Base-by-base conservation (phyloP, 2,797 vertebrate species). In the Sarcoramphus papa region DNA sequence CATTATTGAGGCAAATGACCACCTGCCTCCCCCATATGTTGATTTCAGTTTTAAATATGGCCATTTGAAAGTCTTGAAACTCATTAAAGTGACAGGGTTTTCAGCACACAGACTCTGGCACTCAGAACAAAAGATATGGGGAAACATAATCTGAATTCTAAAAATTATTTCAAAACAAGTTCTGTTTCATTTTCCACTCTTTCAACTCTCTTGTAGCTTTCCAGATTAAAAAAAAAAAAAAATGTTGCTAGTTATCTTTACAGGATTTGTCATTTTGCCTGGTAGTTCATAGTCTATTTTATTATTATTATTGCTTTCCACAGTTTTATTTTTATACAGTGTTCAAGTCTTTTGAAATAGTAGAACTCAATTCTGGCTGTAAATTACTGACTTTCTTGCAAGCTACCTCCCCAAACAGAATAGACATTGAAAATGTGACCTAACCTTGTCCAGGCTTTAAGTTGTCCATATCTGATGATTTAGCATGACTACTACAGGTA, bases 21-120 rank as follows among this genome's bases (percentile, higher is more conserved):
- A 98, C 97, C 97, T 98, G 97, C 92, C 94, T 97, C 87, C 92
- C 75, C 97, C 96, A 97, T 98, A 98, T 98, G 97, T 96, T 97
- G 93, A 79, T 88, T 97, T 97, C 37, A 88, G 77, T 97, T 97
- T 96, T 96, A 92, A 97, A 97, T 97, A 92, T 95, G 92, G 97
- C 80, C 75, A 93, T 95, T 97, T 96, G 67, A 93, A 97, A 97
- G 65, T 95, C 92, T 96, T 78, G 91, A 90, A 97, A 95, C 43
- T 96, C 75, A 95, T 96, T 95, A 93, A 92, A 86, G 23, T 76
- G 63, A 30, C 65, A 85, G 67, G 60, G 35, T 81, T 83, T 95
- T 96, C n/a, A 88, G 47, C 48, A 70, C 21, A 85, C 62, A 54
- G 57, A 62, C 28, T 65, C 60, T 95, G 86, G 57, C 35, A 89